These are phyloP conservation scores for Cabera pusaria DNA, from an alignment of 2,888 invertebrate species.

Conservation along the genomic window DNA sequence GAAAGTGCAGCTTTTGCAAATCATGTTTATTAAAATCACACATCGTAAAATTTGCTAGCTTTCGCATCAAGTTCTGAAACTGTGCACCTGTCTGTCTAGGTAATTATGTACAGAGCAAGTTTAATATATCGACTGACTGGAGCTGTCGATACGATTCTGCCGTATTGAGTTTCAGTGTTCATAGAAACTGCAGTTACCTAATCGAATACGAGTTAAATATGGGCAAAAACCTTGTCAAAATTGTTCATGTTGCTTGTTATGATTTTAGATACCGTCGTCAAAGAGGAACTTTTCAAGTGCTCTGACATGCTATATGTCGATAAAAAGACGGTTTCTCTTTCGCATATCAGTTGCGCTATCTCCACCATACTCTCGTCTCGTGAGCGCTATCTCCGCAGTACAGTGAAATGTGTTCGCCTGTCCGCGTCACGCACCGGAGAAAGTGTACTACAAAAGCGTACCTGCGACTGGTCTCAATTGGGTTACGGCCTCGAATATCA, in stretches of 20 bases:
- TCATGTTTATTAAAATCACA: conserved; percentile 45
- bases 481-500: conserved; percentile 77
- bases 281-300: too few relatives aligned
- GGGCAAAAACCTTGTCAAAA: too few relatives aligned
- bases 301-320: background rate
- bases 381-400: conserved; percentile 29
- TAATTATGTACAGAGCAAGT: conserved; percentile 10
- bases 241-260: too few relatives aligned
- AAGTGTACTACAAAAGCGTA: conserved; percentile 77
- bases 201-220: too few relatives aligned
- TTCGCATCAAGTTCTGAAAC: conserved; percentile 37
- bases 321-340: conserved; percentile 14
- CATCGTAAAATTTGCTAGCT: conserved; percentile 48
- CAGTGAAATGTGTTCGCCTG: conserved; percentile 63
- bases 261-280: too few relatives aligned
- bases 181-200: background rate
- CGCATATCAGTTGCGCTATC: conserved; percentile 2
- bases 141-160: conserved; percentile 8
- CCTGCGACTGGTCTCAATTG: conserved; percentile 76
- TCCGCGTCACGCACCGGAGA: conserved; percentile 75
- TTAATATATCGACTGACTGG: conserved; percentile 7
- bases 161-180: conserved; percentile 1
- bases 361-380: conserved; percentile 24
- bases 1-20: conserved; percentile 55
- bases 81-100: conserved; percentile 30